These are phyloP conservation scores for Drepana arcuata DNA, from an alignment of 1,140 invertebrate genomes.

Conservation along the genomic window DNA sequence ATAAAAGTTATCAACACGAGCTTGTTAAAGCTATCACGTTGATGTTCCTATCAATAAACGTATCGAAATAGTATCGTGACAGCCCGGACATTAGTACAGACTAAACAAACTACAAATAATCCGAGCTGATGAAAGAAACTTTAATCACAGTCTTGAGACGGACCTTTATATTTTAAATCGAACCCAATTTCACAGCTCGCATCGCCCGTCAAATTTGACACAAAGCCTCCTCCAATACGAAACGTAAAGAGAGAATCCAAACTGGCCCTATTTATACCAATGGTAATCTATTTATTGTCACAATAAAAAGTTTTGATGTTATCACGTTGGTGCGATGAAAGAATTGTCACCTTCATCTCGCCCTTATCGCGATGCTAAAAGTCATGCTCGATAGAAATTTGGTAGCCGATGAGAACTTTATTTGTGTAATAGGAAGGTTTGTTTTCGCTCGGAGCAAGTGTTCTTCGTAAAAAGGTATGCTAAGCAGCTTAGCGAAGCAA, in stretches of 20 bases:
- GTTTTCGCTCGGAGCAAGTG: slow-evolving; percentile 13
- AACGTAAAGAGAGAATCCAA: slow-evolving; percentile 49
- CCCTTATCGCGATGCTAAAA: slow-evolving; percentile 62
- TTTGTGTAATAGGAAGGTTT: slow-evolving; percentile 16
- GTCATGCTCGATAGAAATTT: no score
- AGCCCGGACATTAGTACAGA: slow-evolving; percentile 47
- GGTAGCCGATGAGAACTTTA: no score
- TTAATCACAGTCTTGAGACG: slow-evolving; percentile 54
- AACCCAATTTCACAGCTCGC: slow-evolving; percentile 66
- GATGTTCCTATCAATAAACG: no score
- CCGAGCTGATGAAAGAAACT: slow-evolving; percentile 41
- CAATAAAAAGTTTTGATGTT: slow-evolving; percentile 66
- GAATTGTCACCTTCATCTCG: slow-evolving; percentile 59
- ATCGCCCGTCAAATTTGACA: slow-evolving; percentile 64
- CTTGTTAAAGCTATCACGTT: no score
- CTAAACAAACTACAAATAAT: slow-evolving; percentile 63
- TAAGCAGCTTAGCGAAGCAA: slow-evolving; percentile 60
- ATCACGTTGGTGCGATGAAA: slow-evolving; percentile 56
- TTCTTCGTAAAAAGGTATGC: slow-evolving; percentile 29
- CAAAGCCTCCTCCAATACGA: slow-evolving; percentile 60
- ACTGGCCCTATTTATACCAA: slow-evolving; percentile 67
- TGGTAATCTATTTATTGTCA: slow-evolving; percentile 70
- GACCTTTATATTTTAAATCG: slow-evolving; percentile 63
- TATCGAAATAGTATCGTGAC: no score
- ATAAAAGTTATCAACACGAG: no score